Evolutionary conservation across 2,888 invertebrate genomes (phyloP).

Genomic region (Entomobrya proxima): DNA sequence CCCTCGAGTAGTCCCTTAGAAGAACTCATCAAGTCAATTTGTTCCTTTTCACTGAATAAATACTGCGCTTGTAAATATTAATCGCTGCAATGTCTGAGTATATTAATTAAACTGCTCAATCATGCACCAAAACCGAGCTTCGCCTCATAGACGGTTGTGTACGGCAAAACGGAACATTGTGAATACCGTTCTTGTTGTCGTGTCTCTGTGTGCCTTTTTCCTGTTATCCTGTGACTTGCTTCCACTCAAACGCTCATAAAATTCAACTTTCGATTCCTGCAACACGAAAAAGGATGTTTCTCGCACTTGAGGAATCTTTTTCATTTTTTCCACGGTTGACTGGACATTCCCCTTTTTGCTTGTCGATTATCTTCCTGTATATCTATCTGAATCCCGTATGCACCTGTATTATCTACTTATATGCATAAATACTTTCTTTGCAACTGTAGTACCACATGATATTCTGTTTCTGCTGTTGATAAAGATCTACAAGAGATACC

Average conservation of each 20-base stretch:
- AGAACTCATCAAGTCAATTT: too few species aligned
- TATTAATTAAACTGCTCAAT: too few species aligned
- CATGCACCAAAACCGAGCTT: too few species aligned
- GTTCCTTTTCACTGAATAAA: too few species aligned
- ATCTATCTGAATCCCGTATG: background rate
- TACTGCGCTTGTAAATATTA: too few species aligned
- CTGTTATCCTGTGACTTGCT: background rate
- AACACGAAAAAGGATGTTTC: slow-evolving; percentile 31
- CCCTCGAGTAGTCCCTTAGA: too few species aligned
- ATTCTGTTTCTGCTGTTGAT: too few species aligned
- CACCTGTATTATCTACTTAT: slow-evolving; percentile 1
- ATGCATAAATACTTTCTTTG: background rate
- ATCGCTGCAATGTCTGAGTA: too few species aligned
- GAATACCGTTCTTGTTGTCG: background rate
- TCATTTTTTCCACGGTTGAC: slow-evolving; percentile 54
- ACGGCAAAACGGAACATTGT: too few species aligned
- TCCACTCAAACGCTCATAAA: slow-evolving; percentile 26
- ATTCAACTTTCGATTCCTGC: slow-evolving; percentile 17
- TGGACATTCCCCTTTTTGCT: slow-evolving; percentile 32
- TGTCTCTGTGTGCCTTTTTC: background rate
- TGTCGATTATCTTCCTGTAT: background rate
- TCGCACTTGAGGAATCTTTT: slow-evolving; percentile 36
- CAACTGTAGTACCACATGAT: background rate
- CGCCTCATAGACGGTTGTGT: too few species aligned
- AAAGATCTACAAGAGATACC: too few species aligned